These are phyloP conservation scores for Cephalotes varians DNA, from an alignment of 2,888 invertebrate species.

Conservation along the genomic window DNA sequence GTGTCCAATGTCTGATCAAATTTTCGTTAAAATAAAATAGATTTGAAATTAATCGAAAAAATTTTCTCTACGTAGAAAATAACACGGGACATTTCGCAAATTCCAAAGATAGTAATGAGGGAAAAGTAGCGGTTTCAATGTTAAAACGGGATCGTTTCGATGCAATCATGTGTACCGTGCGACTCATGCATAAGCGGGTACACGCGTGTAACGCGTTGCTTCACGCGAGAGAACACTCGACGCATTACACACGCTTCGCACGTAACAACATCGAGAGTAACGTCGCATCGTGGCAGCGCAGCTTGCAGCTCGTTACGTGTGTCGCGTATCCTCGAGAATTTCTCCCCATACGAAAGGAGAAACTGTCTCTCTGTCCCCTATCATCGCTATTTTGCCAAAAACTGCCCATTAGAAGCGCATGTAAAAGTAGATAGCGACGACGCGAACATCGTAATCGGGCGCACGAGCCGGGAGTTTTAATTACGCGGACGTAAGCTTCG, in stretches of 20 bases:
- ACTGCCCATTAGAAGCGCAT: slow-evolving; percentile 29
- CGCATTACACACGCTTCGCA: slow-evolving; percentile 38
- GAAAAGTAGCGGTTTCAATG: slow-evolving; percentile 37
- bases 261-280: slow-evolving; percentile 34
- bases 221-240: slow-evolving; percentile 24
- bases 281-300: not conserved
- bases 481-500: slow-evolving; percentile 45
- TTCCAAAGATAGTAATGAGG: slow-evolving; percentile 34
- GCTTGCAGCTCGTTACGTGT: slow-evolving; percentile 46
- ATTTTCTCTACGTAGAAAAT: not conserved
- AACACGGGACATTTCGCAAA: slow-evolving; percentile 13
- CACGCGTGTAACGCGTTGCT: slow-evolving; percentile 24
- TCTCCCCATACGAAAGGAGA: not conserved
- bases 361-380: not conserved
- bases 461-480: slow-evolving; percentile 49
- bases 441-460: not conserved
- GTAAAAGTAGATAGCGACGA: slow-evolving; percentile 1
- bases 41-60: not conserved
- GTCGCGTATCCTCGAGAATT: slow-evolving; percentile 19
- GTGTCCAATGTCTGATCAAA: not conserved
- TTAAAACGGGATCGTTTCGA: slow-evolving; percentile 35
- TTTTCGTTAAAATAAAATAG: not conserved
- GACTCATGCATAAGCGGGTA: slow-evolving; percentile 26
- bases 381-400: slow-evolving; percentile 17
- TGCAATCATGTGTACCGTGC: slow-evolving; percentile 30